Conservation (phyloP, 1,140 invertebrate species). For the Arctopsyche grandis region DNA sequence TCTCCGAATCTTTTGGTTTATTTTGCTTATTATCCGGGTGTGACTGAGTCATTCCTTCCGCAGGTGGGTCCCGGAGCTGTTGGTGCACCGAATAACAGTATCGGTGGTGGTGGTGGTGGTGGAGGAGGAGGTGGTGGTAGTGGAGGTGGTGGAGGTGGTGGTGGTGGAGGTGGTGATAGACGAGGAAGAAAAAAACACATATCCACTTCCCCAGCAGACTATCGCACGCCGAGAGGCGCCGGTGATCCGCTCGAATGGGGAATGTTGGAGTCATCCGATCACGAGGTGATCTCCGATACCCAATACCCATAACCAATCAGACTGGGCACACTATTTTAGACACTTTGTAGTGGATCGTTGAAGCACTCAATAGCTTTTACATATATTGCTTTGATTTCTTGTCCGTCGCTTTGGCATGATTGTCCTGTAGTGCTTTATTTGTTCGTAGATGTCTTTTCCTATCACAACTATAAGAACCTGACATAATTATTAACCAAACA, state of each 20-base stretch:
- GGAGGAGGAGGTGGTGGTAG: neutral
- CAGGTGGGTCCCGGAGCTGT: conserved; percentile 41
- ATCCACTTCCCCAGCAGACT: conserved; percentile 54
- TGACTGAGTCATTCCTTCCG: conserved; percentile 30
- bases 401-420: conserved; percentile 9
- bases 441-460: neutral
- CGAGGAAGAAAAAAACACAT: conserved; percentile 56
- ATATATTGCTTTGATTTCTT: conserved; percentile 14
- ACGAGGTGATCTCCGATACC: conserved; percentile 52
- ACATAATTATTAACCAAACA: neutral
- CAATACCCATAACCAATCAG: neutral
- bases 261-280: conserved; percentile 56
- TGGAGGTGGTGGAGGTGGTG: conserved; percentile 31
- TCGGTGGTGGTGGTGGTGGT: conserved; percentile 23
- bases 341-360: conserved; percentile 39
- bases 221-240: conserved; percentile 54
- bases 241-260: conserved; percentile 56
- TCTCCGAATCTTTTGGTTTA: too few relatives aligned
- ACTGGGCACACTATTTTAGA: conserved; percentile 5
- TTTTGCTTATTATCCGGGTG: conserved; percentile 10
- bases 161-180: conserved; percentile 48
- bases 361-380: conserved; percentile 32
- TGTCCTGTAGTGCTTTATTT: conserved; percentile 5
- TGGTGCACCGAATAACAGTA: conserved; percentile 32
- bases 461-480: too few relatives aligned